These are phyloP conservation scores for Ellobium chinense DNA, from an alignment of 2,888 invertebrate genomes.

Conservation along the genomic window DNA sequence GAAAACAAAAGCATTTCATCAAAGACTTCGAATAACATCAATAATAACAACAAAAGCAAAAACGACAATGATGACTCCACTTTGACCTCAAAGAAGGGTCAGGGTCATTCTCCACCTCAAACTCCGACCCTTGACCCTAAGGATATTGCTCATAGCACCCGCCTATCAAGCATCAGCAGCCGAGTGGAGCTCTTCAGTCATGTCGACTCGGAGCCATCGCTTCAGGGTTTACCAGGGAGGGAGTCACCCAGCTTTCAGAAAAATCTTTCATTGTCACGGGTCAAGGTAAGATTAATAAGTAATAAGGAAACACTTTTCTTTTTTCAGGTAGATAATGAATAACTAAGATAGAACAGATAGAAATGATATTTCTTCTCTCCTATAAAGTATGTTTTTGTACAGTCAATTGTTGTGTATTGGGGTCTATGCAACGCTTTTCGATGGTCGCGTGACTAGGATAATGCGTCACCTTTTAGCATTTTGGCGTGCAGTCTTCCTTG, in stretches of 20 bases:
- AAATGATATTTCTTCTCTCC: too few species aligned
- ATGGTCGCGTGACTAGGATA: too few species aligned
- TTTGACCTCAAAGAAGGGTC: background rate
- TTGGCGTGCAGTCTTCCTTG: too few species aligned
- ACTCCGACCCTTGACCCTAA: background rate
- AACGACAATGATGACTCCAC: background rate
- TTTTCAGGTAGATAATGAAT: too few species aligned
- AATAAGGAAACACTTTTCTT: too few species aligned
- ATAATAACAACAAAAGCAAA: background rate
- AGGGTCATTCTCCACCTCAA: background rate
- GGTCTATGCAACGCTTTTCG: too few species aligned
- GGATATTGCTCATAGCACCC: background rate
- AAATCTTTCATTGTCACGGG: slow-evolving; percentile 2
- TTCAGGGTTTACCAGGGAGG: background rate
- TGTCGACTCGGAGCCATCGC: background rate
- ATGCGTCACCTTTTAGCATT: too few species aligned
- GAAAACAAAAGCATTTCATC: too few species aligned
- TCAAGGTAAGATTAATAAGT: slow-evolving; percentile 42
- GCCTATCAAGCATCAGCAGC: slow-evolving; percentile 36
- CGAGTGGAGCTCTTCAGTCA: background rate
- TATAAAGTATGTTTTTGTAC: too few species aligned
- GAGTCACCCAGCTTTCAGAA: background rate
- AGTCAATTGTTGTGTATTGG: too few species aligned
- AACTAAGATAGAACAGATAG: too few species aligned
- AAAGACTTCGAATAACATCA: background rate